phyloP scores from a whole-genome alignment of 1,140 invertebrate species.

The Pseudachorutes palmiensis region DNA sequence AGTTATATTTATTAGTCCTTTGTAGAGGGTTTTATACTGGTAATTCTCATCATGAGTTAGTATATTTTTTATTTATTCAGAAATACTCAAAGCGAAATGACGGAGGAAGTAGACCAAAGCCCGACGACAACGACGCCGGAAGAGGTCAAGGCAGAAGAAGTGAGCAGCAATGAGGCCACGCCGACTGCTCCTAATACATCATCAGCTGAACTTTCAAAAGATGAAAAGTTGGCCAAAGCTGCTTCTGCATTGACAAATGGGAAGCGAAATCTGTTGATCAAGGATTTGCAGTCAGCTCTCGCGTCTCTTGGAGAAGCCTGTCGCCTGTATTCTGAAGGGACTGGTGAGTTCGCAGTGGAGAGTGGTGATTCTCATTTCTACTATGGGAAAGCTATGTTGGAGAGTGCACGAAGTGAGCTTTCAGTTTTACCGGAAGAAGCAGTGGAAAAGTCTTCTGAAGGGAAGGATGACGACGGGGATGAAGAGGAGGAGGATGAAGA shows the following conservation, averaged over 20 bases:
- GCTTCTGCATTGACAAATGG: constrained; percentile 53
- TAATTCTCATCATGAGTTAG: no score
- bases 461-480: constrained; percentile 38
- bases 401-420: constrained; percentile 69
- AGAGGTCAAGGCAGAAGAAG: background rate
- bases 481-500: constrained; percentile 36
- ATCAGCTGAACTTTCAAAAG: background rate
- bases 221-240: background rate
- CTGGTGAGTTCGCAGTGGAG: constrained; percentile 67
- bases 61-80: no score
- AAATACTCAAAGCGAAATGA: no score
- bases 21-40: no score
- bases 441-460: constrained; percentile 41
- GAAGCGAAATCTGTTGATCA: constrained; percentile 66
- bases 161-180: background rate
- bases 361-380: constrained; percentile 73
- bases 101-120: no score
- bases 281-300: constrained; percentile 67
- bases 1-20: no score
- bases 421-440: constrained; percentile 40
- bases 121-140: no score
- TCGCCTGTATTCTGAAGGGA: constrained; percentile 56
- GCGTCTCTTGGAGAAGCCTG: constrained; percentile 66
- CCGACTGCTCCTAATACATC: background rate
- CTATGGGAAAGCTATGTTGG: constrained; percentile 70